phyloP scores from a whole-genome alignment of 2,888 invertebrate genomes.

The Panzeria rudis region DNA sequence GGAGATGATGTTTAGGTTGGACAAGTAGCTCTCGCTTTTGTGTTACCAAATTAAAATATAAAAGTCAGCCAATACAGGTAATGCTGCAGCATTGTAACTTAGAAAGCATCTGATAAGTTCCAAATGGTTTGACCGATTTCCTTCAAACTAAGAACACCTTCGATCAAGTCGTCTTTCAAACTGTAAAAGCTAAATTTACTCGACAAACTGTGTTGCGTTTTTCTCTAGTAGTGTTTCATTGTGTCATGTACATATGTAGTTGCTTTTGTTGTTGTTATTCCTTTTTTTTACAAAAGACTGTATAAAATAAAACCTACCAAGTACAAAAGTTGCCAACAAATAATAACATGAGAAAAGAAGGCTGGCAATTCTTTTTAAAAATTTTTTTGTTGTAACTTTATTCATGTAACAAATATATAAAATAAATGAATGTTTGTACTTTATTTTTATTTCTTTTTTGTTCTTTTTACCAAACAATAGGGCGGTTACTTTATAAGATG shows the following conservation, averaged over 20 bases:
- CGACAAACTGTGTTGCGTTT: neutral
- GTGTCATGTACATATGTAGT: neutral
- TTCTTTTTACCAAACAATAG: constrained; percentile 62
- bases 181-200: too few relatives aligned
- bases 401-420: constrained; percentile 35
- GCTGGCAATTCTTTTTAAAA: constrained; percentile 42
- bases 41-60: too few relatives aligned
- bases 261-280: constrained; percentile 21
- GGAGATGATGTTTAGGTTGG: too few relatives aligned
- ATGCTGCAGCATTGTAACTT: too few relatives aligned
- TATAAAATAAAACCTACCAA: constrained; percentile 8
- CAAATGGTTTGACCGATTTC: too few relatives aligned
- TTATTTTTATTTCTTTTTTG: constrained; percentile 38
- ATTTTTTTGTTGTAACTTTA: constrained; percentile 19
- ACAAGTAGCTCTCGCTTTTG: too few relatives aligned
- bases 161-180: too few relatives aligned
- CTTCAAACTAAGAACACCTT: too few relatives aligned
- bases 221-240: constrained; percentile 3
- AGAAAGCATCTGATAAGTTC: too few relatives aligned
- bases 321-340: constrained; percentile 25
- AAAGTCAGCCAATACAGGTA: too few relatives aligned
- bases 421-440: constrained; percentile 43
- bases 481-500: constrained; percentile 64
- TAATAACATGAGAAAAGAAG: constrained; percentile 26
- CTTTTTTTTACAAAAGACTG: constrained; percentile 1